Conservation (phyloP, 2,888 invertebrate species). For the Neocrepidodera transversa region DNA sequence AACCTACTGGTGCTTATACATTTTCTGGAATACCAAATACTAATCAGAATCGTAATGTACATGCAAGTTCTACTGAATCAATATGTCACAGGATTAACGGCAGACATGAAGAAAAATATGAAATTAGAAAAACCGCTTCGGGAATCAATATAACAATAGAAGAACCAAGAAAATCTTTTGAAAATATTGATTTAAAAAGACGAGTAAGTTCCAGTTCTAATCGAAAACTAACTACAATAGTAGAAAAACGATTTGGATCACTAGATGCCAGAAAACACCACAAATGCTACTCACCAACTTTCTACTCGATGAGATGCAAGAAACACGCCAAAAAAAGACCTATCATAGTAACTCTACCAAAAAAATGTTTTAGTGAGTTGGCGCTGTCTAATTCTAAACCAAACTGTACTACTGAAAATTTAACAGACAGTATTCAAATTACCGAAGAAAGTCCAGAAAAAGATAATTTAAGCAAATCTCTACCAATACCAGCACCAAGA, state of each 20-base stretch:
- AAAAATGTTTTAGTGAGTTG: constrained; percentile 48
- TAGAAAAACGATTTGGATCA: constrained; percentile 55
- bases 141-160: constrained; percentile 44
- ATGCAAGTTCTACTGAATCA: background rate
- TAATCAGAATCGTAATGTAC: background rate
- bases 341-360: constrained; percentile 56
- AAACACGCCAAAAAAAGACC: constrained; percentile 58
- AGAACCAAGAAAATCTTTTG: constrained; percentile 9
- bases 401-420: constrained; percentile 66
- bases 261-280: constrained; percentile 56
- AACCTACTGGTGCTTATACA: constrained; percentile 34
- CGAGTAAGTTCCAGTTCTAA: constrained; percentile 27
- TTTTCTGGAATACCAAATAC: constrained; percentile 33
- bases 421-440: constrained; percentile 73
- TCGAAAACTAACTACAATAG: constrained; percentile 35
- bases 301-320: constrained; percentile 60
- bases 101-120: constrained; percentile 50
- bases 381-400: constrained; percentile 23
- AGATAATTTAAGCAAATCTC: constrained; percentile 41
- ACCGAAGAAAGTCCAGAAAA: constrained; percentile 61
- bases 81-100: constrained; percentile 45
- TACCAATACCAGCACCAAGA: constrained; percentile 67
- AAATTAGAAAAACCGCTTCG: constrained; percentile 52
- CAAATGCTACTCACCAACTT: constrained; percentile 59
- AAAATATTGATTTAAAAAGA: constrained; percentile 24